These are phyloP conservation scores for Cryptus viduatorius DNA, from an alignment of 2,888 invertebrate genomes.

Conservation along the genomic window DNA sequence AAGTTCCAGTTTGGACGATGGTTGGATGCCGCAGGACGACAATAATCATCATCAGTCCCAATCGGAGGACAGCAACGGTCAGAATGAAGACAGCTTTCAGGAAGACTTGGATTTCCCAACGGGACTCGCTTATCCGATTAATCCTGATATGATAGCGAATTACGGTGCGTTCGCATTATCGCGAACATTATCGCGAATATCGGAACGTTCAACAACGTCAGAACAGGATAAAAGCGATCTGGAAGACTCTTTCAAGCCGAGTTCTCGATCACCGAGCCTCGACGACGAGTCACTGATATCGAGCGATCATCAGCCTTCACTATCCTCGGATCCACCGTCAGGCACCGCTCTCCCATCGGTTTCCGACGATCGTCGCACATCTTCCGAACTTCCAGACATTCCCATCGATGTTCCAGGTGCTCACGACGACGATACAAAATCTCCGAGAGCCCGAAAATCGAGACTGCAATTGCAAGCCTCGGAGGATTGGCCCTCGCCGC, in stretches of 20 bases:
- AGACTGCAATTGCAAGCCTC: constrained; percentile 87
- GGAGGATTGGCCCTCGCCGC: constrained; percentile 93
- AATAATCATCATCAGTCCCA: constrained; percentile 79
- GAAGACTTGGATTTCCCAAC: constrained; percentile 92
- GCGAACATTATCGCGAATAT: constrained; percentile 93
- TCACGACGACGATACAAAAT: constrained; percentile 84
- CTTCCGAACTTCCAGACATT: constrained; percentile 94
- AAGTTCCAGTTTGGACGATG: constrained; percentile 94
- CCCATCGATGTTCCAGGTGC: constrained; percentile 90
- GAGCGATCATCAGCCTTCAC: constrained; percentile 93
- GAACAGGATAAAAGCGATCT: constrained; percentile 93
- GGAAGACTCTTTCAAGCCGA: constrained; percentile 94
- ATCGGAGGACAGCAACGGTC: constrained; percentile 81
- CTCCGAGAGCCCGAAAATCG: constrained; percentile 77
- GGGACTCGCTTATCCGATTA: constrained; percentile 91
- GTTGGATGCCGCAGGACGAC: constrained; percentile 89
- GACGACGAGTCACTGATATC: constrained; percentile 94
- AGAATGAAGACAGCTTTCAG: constrained; percentile 87
- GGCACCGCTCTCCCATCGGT: constrained; percentile 85
- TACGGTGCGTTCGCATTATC: constrained; percentile 91
- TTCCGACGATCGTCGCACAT: constrained; percentile 93
- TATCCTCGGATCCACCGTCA: constrained; percentile 93
- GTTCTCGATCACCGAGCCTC: constrained; percentile 93
- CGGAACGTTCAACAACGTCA: constrained; percentile 95
- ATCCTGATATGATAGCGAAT: constrained; percentile 89